Conservation (phyloP, 2,113 vertebrate genomes). For the Strigops habroptila region DNA sequence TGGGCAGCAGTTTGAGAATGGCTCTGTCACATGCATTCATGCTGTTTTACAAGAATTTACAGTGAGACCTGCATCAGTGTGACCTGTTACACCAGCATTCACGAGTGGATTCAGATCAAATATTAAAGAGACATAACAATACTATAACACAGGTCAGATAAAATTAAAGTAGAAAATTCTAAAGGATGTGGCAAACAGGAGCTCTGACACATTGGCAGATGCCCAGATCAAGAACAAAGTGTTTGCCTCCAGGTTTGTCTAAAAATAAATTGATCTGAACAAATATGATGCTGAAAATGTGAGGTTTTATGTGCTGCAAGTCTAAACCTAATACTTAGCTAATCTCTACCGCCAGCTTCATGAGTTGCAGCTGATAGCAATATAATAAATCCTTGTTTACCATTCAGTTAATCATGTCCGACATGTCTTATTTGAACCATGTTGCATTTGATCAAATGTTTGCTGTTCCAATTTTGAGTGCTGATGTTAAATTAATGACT, state of each 20-base stretch:
- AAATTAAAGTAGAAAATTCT: neutral
- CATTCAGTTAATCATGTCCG: neutral
- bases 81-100: neutral
- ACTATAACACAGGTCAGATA: neutral
- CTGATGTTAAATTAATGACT: constrained; percentile 3
- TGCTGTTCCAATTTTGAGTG: neutral
- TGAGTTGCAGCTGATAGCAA: neutral
- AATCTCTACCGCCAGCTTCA: neutral
- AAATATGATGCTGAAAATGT: neutral
- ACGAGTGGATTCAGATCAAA: neutral
- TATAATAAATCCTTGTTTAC: constrained; percentile 32
- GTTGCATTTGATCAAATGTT: neutral
- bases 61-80: neutral
- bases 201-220: neutral
- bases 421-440: neutral
- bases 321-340: neutral
- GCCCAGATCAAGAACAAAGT: neutral
- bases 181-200: neutral
- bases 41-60: neutral
- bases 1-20: neutral
- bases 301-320: neutral
- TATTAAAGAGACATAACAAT: neutral
- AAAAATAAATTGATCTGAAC: neutral
- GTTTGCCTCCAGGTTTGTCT: neutral
- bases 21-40: neutral